phyloP scores from a whole-genome alignment of 2,113 vertebrate species.

The Oreochromis tanganicae region DNA sequence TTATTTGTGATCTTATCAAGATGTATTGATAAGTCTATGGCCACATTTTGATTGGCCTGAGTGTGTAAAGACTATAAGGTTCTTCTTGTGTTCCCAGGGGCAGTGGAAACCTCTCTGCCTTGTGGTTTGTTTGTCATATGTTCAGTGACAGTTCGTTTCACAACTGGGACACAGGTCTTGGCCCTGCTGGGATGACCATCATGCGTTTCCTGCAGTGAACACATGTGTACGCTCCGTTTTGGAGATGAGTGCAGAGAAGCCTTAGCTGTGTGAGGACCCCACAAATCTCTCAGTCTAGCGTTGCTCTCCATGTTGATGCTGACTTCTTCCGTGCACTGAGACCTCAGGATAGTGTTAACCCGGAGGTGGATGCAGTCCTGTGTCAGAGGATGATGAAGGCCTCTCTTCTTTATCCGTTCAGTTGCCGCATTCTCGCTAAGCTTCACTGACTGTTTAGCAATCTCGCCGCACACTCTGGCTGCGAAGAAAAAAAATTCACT shows the following conservation, averaged over 20 bases:
- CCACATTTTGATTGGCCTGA: not conserved
- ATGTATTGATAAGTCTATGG: not conserved
- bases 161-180: conserved; percentile 42
- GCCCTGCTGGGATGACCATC: not conserved
- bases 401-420: conserved; percentile 39
- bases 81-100: conserved; percentile 41
- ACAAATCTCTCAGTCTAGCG: conserved; percentile 37
- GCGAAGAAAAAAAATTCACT: not conserved
- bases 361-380: conserved; percentile 66
- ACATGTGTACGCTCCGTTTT: not conserved
- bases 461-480: not conserved
- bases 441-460: not conserved
- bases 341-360: conserved; percentile 52
- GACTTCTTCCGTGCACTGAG: not conserved
- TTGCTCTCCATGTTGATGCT: conserved; percentile 46
- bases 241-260: not conserved
- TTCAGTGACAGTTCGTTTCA: conserved; percentile 52
- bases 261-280: conserved; percentile 25
- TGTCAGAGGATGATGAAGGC: conserved; percentile 11
- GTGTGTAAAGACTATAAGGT: not conserved
- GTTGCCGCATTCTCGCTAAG: conserved; percentile 30
- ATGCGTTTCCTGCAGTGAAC: not conserved
- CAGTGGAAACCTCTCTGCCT: conserved; percentile 23
- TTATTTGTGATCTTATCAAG: not conserved
- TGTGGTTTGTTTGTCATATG: conserved; percentile 55